Evolutionary conservation across 2,113 vertebrate species (phyloP), one percentile per base, ranked within the genome.

Genomic region (Aegithalos caudatus): DNA sequence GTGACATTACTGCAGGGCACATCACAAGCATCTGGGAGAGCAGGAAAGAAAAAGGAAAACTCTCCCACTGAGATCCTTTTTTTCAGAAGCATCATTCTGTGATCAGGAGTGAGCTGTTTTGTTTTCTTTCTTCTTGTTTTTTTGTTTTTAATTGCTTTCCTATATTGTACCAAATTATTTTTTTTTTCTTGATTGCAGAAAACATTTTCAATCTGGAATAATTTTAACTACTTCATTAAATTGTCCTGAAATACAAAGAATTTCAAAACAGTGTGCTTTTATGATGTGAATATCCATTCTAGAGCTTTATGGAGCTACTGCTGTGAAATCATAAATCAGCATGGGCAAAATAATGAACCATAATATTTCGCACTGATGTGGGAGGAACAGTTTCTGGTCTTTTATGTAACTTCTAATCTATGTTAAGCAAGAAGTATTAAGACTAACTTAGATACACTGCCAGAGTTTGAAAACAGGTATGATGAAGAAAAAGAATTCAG

Each of bases 311-410:
- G 67, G 45, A 91, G 57, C 76, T 84, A 90, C 58, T 70, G 60
- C 70, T 93, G 85, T 87, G 92, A 81, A 86, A 93, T 42, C 44
- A 66, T 85, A 81, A 92, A 95, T 95, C 81, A 90, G 85, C 51
- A 85, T 70, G 51, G 85, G 86, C 71, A 77, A 88, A 94, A 84
- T 56, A 91, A 73, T 47, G 35, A 88, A 83, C 35, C 51, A 56
- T 70, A 89, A 58, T 92, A 73, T 88, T 85, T 90, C 2, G 0
- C 47, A 72, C 21, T 71, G 65, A 64, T 60, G 40, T 74, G 44
- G 37, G 37, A 92, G 53, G 54, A 81, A 82, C 42, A 78, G 44
- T 77, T 95, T 90, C 74, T 92, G 56, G 37, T 48, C 37, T 67
- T 90, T 93, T 77, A 51, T 80, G 37, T 80, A 76, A 80, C 28